Evolutionary conservation across 2,797 vertebrate species (phyloP).

Genomic region (Coregonus suidteri): DNA sequence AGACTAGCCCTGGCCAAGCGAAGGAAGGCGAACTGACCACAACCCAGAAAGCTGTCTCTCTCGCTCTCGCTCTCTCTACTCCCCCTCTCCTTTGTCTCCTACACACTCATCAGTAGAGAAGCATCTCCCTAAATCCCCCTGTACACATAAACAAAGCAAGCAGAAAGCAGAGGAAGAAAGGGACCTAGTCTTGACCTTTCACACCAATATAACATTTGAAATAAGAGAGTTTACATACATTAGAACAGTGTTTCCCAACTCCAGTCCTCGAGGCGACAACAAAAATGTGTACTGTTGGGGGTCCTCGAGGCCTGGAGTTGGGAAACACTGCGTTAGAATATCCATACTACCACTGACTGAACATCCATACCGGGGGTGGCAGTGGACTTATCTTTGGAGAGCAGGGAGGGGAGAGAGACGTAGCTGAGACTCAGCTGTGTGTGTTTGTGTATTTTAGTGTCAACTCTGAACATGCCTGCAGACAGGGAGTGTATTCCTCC

Average conservation of each 20-base stretch:
- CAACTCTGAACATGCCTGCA: too few species aligned
- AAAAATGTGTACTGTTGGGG: too few species aligned
- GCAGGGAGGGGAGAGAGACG: neutral
- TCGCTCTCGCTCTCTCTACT: neutral
- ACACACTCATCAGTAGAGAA: neutral
- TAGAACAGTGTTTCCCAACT: too few species aligned
- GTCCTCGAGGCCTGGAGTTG: too few species aligned
- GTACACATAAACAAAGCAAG: constrained; percentile 2
- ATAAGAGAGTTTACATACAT: constrained; percentile 14
- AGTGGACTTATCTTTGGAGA: neutral
- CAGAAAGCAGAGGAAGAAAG: constrained; percentile 29
- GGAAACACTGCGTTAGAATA: neutral
- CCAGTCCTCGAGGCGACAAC: too few species aligned
- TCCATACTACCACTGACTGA: neutral
- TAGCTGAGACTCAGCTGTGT: neutral
- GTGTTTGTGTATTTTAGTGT: neutral
- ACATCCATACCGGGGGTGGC: neutral
- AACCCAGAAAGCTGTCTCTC: neutral
- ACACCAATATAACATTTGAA: constrained; percentile 53
- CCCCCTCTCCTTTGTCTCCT: neutral
- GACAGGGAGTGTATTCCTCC: too few species aligned
- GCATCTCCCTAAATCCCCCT: constrained; percentile 45
- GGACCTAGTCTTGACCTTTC: constrained; percentile 47
- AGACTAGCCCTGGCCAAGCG: neutral
- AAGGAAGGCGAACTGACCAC: neutral